Evolutionary conservation across 2,797 vertebrate genomes (phyloP), one percentile per base, ranked within the genome.

Genomic region (Sebastes dallii): DNA sequence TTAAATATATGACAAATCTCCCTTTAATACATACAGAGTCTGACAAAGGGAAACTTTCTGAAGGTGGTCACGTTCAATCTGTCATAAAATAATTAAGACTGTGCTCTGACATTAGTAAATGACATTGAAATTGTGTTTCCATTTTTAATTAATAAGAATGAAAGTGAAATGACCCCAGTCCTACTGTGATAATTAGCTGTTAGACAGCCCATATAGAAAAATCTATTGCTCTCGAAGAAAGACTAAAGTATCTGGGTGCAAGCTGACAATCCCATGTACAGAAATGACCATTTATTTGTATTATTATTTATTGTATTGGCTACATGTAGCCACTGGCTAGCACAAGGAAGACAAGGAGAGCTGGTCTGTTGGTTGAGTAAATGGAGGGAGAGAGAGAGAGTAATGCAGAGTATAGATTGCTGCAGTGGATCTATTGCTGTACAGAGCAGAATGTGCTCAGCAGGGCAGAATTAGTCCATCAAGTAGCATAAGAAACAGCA

Each of bases 351-450:
- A 72, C 64, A 66, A 84, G 56, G 83, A 75, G 83, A 73, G 62
- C 29, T 78, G 79, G 55, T 36, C 54, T 39, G 32, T 39, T 69
- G 67, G 46, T 77, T 73, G 27, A 78, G 70, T 72, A 71, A 76
- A 82, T 34, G 16, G 4, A 75, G 74, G 65, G 20, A 67, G 62
- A 61, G 10, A 68, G 67, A 58, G 20, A 64, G 65, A 58, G 54
- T 69, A 73, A 77, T 72, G 72, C 54, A 84, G 60, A 30, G 42
- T 80, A 83, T 77, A 61, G 81, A 91, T 80, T 81, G 80, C 60
- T 90, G 86, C 86, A 84, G 81, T 81, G 86, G 83, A 82, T 79
- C 70, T 84, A 78, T 82, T 87, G 87, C 77, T 87, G 65, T 74
- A 46, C 3, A 2, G 76, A 88, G 88, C 87, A 88, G 83, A 89